phyloP scores from a whole-genome alignment of 2,797 vertebrate species.

The Argya squamiceps region DNA sequence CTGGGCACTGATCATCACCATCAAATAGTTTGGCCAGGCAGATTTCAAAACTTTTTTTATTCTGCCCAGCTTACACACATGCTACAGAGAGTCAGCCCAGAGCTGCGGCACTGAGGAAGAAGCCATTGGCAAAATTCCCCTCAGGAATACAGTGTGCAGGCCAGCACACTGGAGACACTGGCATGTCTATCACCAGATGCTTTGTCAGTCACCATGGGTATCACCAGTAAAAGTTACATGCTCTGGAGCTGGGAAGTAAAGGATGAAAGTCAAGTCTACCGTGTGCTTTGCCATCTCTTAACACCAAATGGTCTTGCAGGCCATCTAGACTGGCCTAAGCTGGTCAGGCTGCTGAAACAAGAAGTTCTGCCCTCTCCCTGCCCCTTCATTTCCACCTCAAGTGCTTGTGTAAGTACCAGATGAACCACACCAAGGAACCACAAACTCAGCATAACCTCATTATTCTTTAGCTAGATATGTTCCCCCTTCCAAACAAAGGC shows the following conservation, averaged over 20 bases:
- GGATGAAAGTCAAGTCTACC: background rate
- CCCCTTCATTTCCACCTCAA: background rate
- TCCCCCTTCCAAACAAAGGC: background rate
- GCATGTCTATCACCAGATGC: background rate
- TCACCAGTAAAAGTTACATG: background rate
- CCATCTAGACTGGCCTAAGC: background rate
- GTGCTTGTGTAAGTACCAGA: background rate
- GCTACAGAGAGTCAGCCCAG: background rate
- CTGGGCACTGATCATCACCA: background rate
- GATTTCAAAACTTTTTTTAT: background rate
- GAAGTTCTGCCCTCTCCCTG: background rate
- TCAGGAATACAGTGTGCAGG: background rate
- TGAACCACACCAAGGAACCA: background rate
- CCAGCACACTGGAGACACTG: background rate
- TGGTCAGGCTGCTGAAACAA: background rate
- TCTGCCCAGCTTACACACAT: background rate
- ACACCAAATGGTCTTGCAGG: background rate
- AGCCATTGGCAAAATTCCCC: rapidly evolving
- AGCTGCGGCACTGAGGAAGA: background rate
- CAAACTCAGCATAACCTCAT: background rate
- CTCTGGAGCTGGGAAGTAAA: background rate
- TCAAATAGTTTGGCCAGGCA: background rate
- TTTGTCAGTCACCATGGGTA: background rate
- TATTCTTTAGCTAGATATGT: background rate
- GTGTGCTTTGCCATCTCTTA: rapidly evolving